A percentile compares a stretch with the other conserved stretches of the same genome.
Conservation (phyloP, 2,888 invertebrate species). For the Baccha elongata region DNA sequence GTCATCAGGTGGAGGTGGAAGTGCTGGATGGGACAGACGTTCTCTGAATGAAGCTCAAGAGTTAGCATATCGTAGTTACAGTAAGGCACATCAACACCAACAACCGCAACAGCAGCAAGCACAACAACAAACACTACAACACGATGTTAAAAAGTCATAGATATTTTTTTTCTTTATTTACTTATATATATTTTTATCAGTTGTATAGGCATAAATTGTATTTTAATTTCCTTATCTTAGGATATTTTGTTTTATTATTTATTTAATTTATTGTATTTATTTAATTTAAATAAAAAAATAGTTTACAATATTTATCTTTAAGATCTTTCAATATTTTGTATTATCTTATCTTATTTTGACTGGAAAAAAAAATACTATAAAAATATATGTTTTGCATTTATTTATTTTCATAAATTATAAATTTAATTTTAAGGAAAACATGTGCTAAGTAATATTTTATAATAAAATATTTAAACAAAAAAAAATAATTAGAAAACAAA, state of each 20-base stretch:
- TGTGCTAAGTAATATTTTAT: slow-evolving; percentile 66
- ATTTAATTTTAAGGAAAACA: slow-evolving; percentile 20
- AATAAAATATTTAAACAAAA: slow-evolving; percentile 60
- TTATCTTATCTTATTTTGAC: neutral
- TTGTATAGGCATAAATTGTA: slow-evolving; percentile 63
- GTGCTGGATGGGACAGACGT: slow-evolving; percentile 89
- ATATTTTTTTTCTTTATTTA: slow-evolving; percentile 45
- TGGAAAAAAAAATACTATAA: neutral
- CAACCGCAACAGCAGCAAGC: slow-evolving; percentile 63
- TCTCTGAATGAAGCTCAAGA: slow-evolving; percentile 85
- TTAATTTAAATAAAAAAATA: slow-evolving; percentile 1
- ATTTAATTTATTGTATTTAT: slow-evolving; percentile 72
- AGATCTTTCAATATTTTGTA: neutral
- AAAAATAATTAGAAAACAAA: slow-evolving; percentile 5
- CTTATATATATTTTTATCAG: slow-evolving; percentile 44
- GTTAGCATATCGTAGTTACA: slow-evolving; percentile 88
- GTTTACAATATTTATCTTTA: slow-evolving; percentile 7
- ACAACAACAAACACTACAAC: slow-evolving; percentile 46
- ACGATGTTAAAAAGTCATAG: slow-evolving; percentile 71
- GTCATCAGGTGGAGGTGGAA: slow-evolving; percentile 83
- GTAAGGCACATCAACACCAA: slow-evolving; percentile 80
- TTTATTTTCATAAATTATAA: slow-evolving; percentile 20
- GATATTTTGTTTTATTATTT: slow-evolving; percentile 55
- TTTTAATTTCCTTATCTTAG: slow-evolving; percentile 52
- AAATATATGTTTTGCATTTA: slow-evolving; percentile 12